A percentile compares a stretch with the other conserved stretches of the same genome.
These are phyloP conservation scores for Cavia aperea DNA, from an alignment of 2,113 vertebrate species.

Conservation along the genomic window DNA sequence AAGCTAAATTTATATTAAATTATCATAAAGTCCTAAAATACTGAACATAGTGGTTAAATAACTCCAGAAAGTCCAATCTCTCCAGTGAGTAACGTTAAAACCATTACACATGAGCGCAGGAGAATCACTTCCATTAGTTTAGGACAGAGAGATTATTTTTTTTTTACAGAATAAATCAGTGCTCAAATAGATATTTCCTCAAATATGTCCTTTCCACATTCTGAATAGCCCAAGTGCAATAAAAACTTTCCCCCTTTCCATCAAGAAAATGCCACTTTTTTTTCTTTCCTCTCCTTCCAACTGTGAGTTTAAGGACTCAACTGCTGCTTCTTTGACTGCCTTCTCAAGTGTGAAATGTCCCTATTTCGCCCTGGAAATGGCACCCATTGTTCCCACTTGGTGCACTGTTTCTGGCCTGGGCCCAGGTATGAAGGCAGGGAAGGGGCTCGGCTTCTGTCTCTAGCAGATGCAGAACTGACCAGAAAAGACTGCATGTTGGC, in stretches of 20 bases:
- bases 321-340: conserved; percentile 14
- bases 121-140: conserved; percentile 77
- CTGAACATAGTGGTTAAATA: conserved; percentile 96
- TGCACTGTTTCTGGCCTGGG: neutral
- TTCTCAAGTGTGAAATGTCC: neutral
- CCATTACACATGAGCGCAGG: conserved; percentile 77
- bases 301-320: neutral
- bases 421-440: neutral
- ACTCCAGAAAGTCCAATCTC: conserved; percentile 87
- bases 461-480: neutral
- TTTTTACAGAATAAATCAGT: conserved; percentile 87
- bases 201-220: conserved; percentile 80
- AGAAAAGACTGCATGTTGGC: neutral
- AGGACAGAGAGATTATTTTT: conserved; percentile 79
- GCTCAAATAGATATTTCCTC: conserved; percentile 80
- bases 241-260: conserved; percentile 62
- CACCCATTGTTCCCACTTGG: neutral
- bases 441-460: neutral
- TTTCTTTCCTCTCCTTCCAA: conserved; percentile 13
- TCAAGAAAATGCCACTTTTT: conserved; percentile 56
- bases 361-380: neutral
- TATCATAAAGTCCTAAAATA: conserved; percentile 84
- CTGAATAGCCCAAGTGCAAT: conserved; percentile 79
- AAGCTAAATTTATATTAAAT: conserved; percentile 89
- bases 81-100: conserved; percentile 95